Conservation (phyloP, 2,797 vertebrate genomes). For the Schizopygopsis pylzovi region DNA sequence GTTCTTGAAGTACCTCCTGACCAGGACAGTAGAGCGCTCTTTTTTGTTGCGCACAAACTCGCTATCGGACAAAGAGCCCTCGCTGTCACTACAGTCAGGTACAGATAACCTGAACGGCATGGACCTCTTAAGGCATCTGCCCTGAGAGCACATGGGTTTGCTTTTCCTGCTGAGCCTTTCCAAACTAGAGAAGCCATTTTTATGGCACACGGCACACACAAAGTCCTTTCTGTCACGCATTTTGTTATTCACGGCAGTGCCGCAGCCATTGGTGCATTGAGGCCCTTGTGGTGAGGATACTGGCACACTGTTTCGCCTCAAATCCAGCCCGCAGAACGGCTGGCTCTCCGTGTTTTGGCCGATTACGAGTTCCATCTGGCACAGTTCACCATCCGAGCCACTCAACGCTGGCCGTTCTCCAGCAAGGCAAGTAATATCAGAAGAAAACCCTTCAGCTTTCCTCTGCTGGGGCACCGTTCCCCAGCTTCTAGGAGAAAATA, state of each 20-base stretch:
- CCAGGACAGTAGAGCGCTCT: slow-evolving; percentile 89
- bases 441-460: slow-evolving; percentile 72
- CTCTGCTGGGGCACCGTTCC: slow-evolving; percentile 70
- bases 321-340: slow-evolving; percentile 52
- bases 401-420: slow-evolving; percentile 62
- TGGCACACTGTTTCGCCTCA: slow-evolving; percentile 74
- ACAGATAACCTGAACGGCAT: slow-evolving; percentile 67
- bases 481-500: slow-evolving; percentile 73
- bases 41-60: slow-evolving; percentile 85
- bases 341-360: slow-evolving; percentile 70
- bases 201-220: slow-evolving; percentile 63
- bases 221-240: slow-evolving; percentile 52
- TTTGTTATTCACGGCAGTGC: slow-evolving; percentile 44
- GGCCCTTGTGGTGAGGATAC: slow-evolving; percentile 69
- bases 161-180: slow-evolving; percentile 76
- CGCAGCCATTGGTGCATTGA: slow-evolving; percentile 38
- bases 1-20: slow-evolving; percentile 94
- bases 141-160: slow-evolving; percentile 65
- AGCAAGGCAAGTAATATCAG: slow-evolving; percentile 63
- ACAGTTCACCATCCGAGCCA: slow-evolving; percentile 60
- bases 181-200: slow-evolving; percentile 78
- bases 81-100: slow-evolving; percentile 76
- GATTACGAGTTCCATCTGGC: slow-evolving; percentile 63
- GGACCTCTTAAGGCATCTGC: slow-evolving; percentile 71
- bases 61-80: slow-evolving; percentile 73